phyloP scores from a whole-genome alignment of 2,888 invertebrate genomes.

The Lasioglossum lativentre region DNA sequence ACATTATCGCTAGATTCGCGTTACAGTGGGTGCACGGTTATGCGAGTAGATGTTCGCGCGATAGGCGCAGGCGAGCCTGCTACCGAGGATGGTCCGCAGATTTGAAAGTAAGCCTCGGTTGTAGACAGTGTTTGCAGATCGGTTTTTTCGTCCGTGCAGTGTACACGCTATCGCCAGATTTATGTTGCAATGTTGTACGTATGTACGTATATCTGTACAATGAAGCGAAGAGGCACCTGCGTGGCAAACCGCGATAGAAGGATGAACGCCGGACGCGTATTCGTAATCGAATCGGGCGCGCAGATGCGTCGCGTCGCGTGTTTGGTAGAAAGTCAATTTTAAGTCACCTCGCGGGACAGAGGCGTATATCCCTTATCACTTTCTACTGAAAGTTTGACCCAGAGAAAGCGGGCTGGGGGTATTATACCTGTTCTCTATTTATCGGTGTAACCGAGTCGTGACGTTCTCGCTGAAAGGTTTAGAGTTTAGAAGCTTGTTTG shows the following conservation, averaged over 20 bases:
- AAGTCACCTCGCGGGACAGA: background rate
- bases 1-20: conserved; percentile 10
- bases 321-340: conserved; percentile 1
- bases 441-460: background rate
- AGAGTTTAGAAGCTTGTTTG: background rate
- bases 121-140: conserved; percentile 7
- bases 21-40: conserved; percentile 11
- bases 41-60: background rate
- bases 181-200: background rate
- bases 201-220: background rate
- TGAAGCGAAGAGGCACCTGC: background rate
- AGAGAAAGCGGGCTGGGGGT: background rate
- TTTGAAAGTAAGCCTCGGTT: conserved; percentile 1
- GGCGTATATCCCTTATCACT: background rate
- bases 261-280: background rate
- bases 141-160: background rate
- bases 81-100: background rate
- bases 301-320: background rate
- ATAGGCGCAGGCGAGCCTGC: background rate
- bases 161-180: background rate
- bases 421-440: background rate
- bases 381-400: background rate
- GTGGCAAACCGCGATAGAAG: background rate
- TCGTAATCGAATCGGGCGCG: background rate
- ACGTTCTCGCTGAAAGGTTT: background rate